Percentiles rank a stretch among this genome's conserved stretches.
Conservation (phyloP, 2,113 vertebrate genomes). For the Sterrhoptilus dennistouni region DNA sequence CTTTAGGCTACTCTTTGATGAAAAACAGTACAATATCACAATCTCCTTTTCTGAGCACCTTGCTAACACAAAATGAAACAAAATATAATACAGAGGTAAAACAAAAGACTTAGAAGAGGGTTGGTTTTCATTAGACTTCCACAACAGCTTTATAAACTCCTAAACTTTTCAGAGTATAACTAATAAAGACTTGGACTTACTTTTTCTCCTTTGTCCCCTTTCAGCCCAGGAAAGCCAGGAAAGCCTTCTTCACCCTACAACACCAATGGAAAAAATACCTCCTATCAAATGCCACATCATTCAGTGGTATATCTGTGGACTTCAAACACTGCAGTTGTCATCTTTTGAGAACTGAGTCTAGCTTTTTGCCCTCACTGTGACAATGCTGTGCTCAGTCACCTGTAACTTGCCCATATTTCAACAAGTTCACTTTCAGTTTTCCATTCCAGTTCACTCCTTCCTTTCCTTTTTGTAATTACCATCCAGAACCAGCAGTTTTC, state of each 20-base stretch:
- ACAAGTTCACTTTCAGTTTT: not conserved
- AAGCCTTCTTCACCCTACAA: conserved; percentile 81
- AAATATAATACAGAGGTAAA: not conserved
- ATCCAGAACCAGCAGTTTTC: not conserved
- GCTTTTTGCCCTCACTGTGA: not conserved
- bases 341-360: not conserved
- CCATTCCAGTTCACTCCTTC: not conserved
- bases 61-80: not conserved
- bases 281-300: not conserved
- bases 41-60: not conserved
- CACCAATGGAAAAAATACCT: not conserved
- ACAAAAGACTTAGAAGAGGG: not conserved
- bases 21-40: not conserved
- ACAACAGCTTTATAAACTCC: not conserved
- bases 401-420: not conserved
- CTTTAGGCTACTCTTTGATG: not conserved
- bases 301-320: not conserved
- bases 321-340: not conserved
- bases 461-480: not conserved
- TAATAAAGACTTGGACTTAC: conserved; percentile 53
- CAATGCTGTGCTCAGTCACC: not conserved
- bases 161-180: not conserved
- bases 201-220: conserved; percentile 85
- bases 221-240: conserved; percentile 77
- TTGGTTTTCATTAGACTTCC: not conserved